Evolutionary conservation across 2,888 invertebrate genomes (phyloP).

Genomic region (Atethmia centrago): DNA sequence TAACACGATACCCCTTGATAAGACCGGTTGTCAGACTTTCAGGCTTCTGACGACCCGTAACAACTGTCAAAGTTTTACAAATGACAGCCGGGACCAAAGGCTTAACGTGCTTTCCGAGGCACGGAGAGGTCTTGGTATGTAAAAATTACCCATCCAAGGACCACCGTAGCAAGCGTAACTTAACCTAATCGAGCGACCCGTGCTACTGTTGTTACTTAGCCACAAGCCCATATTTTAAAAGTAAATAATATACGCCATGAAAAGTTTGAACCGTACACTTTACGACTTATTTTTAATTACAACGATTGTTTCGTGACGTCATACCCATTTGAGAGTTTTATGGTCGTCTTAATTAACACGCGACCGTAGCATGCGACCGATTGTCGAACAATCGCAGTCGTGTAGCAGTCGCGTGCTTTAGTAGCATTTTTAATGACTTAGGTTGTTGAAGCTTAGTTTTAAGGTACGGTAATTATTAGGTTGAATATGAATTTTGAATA

Average conservation of each 20-base stretch:
- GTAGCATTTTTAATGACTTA: constrained; percentile 28
- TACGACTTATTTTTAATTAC: constrained; percentile 57
- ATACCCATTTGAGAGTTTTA: constrained; percentile 54
- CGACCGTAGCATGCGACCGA: constrained; percentile 54
- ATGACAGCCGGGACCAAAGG: too few relatives aligned
- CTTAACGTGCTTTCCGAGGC: too few relatives aligned
- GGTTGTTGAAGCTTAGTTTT: constrained; percentile 26
- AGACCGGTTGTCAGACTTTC: too few relatives aligned
- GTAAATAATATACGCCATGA: constrained; percentile 12
- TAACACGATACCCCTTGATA: too few relatives aligned
- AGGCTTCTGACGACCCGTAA: too few relatives aligned
- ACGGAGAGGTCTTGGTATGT: too few relatives aligned
- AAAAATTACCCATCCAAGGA: too few relatives aligned
- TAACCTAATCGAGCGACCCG: too few relatives aligned
- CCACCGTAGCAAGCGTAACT: too few relatives aligned
- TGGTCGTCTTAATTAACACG: constrained; percentile 61
- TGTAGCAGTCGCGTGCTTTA: constrained; percentile 47
- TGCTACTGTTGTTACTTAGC: too few relatives aligned
- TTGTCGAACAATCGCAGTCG: constrained; percentile 36
- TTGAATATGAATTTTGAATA: constrained; percentile 31
- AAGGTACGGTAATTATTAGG: constrained; percentile 27
- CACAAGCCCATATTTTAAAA: constrained; percentile 11
- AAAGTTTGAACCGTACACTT: constrained; percentile 39
- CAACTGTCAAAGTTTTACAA: too few relatives aligned
- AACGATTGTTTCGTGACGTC: constrained; percentile 56